Evolutionary conservation across 2,797 vertebrate genomes (phyloP), one percentile per base, ranked within the genome.

Genomic region (Onychomys torridus): DNA sequence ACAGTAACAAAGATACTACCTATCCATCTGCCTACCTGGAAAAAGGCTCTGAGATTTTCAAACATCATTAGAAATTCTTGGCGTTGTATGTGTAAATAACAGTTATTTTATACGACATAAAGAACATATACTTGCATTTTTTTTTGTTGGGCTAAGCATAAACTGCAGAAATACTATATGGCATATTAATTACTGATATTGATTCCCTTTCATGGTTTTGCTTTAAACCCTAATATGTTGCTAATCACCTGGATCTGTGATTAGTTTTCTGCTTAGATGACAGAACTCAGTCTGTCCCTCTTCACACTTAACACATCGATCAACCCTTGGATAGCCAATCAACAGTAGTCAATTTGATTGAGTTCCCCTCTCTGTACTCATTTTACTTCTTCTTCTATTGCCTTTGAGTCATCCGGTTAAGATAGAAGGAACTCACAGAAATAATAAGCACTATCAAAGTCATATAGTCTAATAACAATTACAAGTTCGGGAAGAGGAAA

Each of bases 131-230:
- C 6, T 71, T 81, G 19, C 23, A 81, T 86, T 86, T 82, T 69
- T 83, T 67, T 87, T 46, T 55, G 43, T 78, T 82, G 81, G 67
- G 0, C 17, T 96, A 75, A 79, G 21, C 11, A 52, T 34, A 67
- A 90, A 46, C 9, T 71, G 76, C 63, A 46, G 21, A 95, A 87
- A 76, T 69, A 7, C 34, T 75, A 61, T 25, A 17, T 2, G 59
- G 19, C 17, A 77, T 52, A 49, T 82, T 76, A 65, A 40, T 27
- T 73, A 40, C 59, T 59, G 27, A 43, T 40, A 88, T 88, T 71
- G 69, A 89, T 52, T 40, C 16, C n/a, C 8, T 75, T 93, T 95
- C 57, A 71, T 49, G 78, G 9, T 81, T 95, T 94, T 93, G 25
- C 59, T 91, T 37, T 49, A 85, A 88, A 91, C 14, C 6, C 17